Evolutionary conservation across 2,888 invertebrate species (phyloP).

Genomic region (Agriopis marginaria): DNA sequence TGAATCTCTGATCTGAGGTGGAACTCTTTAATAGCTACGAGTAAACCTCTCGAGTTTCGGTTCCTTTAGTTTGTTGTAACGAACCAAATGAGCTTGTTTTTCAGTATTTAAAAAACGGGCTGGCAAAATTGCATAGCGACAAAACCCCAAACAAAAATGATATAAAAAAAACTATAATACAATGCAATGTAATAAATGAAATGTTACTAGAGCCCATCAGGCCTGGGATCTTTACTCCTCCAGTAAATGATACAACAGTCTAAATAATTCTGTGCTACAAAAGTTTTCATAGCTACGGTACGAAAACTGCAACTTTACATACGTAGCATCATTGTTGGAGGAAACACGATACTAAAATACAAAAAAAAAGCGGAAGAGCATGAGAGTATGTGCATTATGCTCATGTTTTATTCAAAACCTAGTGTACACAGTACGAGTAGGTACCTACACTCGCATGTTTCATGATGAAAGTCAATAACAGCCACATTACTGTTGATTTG

Average conservation of each 20-base stretch:
- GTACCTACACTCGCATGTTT: constrained; percentile 20
- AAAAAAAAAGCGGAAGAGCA: constrained; percentile 21
- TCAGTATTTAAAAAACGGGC: no score
- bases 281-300: constrained; percentile 6
- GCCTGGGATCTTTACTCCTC: not conserved
- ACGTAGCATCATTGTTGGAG: constrained; percentile 8
- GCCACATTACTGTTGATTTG: constrained; percentile 30
- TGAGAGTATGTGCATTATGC: constrained; percentile 29
- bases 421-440: constrained; percentile 1
- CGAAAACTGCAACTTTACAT: constrained; percentile 17
- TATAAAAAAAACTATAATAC: no score
- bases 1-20: not conserved
- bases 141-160: no score
- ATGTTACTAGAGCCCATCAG: no score
- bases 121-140: no score
- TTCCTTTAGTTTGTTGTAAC: not conserved
- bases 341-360: constrained; percentile 9
- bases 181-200: not conserved
- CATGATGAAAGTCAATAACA: constrained; percentile 32
- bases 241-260: not conserved
- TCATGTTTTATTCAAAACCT: constrained; percentile 31
- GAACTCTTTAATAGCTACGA: not conserved
- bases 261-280: constrained; percentile 2
- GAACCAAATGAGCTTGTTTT: not conserved
- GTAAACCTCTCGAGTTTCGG: no score